phyloP scores from a whole-genome alignment of 2,797 vertebrate species.

The Lates japonicus region DNA sequence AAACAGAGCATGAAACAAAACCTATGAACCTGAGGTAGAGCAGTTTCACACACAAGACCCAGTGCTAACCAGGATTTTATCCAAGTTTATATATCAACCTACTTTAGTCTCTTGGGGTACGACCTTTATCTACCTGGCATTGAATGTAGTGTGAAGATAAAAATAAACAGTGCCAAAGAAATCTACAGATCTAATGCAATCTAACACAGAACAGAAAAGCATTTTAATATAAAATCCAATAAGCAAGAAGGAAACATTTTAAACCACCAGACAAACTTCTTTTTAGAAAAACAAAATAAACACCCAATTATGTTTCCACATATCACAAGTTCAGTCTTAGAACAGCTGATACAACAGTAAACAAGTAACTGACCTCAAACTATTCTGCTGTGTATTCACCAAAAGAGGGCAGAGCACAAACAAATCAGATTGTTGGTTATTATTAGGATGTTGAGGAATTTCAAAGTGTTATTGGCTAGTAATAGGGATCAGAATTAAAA shows the following conservation, averaged over 20 bases:
- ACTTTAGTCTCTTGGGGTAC: slow-evolving; percentile 21
- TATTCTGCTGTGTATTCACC: background rate
- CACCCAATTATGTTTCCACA: background rate
- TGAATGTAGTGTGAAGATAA: background rate
- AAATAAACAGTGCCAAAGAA: slow-evolving; percentile 31
- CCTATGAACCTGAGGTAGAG: slow-evolving; percentile 15
- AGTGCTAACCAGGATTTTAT: slow-evolving; percentile 5
- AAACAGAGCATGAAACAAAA: slow-evolving; percentile 1
- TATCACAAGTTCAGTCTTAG: background rate
- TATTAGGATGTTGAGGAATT: background rate
- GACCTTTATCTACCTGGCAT: slow-evolving; percentile 23
- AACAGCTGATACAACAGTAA: background rate
- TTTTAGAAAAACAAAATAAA: slow-evolving; percentile 16
- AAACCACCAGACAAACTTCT: background rate
- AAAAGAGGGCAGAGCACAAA: background rate
- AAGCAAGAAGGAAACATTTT: background rate
- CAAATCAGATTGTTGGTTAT: background rate
- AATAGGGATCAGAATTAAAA: too few relatives aligned
- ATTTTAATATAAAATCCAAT: slow-evolving; percentile 5
- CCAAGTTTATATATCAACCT: background rate
- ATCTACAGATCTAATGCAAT: slow-evolving; percentile 34
- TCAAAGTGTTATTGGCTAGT: background rate
- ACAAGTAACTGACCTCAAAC: background rate
- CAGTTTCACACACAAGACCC: background rate
- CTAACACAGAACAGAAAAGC: slow-evolving; percentile 9